Conservation (phyloP, 2,113 vertebrate species). For the Montifringilla adamsi region DNA sequence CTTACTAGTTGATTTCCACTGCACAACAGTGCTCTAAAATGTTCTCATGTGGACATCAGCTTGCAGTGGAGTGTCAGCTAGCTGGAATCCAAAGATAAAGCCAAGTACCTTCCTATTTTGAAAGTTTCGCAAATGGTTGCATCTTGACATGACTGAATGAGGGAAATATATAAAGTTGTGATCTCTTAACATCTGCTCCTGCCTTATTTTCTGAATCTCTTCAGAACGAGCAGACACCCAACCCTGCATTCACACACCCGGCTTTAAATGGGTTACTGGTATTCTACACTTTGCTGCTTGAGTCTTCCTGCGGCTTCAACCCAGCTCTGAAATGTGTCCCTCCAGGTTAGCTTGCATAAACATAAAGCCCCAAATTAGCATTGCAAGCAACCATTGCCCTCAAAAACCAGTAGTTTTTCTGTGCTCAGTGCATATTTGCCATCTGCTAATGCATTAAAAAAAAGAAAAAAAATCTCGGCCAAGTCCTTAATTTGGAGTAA, state of each 20-base stretch:
- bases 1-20: not conserved
- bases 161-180: not conserved
- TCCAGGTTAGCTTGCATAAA: slow-evolving; percentile 47
- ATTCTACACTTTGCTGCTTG: not conserved
- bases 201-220: not conserved
- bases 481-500: slow-evolving; percentile 16
- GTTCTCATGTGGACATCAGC: not conserved
- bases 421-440: not conserved
- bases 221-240: not conserved
- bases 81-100: not conserved
- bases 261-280: slow-evolving; percentile 2
- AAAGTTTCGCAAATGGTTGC: not conserved
- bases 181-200: not conserved
- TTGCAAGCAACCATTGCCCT: slow-evolving; percentile 33
- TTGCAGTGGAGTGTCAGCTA: not conserved
- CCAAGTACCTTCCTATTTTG: not conserved
- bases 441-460: slow-evolving; percentile 24
- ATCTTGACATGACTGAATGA: not conserved
- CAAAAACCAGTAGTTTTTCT: slow-evolving; percentile 6
- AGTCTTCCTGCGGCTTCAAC: not conserved
- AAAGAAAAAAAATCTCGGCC: not conserved
- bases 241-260: not conserved
- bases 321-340: slow-evolving; percentile 25
- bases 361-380: slow-evolving; percentile 36
- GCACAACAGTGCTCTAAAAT: not conserved